These are phyloP conservation scores for Gadopsis bispinosus DNA, from an alignment of 2,797 vertebrate species.

Conservation along the genomic window DNA sequence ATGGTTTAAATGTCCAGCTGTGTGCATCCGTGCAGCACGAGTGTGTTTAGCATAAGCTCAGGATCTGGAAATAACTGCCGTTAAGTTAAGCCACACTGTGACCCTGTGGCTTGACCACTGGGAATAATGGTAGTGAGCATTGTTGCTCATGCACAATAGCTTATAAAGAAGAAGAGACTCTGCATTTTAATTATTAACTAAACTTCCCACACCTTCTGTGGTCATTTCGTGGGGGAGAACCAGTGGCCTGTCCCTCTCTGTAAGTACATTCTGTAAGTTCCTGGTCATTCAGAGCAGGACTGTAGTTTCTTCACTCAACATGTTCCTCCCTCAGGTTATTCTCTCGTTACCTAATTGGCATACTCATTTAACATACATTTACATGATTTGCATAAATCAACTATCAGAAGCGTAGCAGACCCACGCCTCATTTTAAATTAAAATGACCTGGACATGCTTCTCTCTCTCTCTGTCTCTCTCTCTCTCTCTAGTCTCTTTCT, in stretches of 20 bases:
- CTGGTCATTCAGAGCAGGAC: constrained; percentile 29
- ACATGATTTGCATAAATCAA: constrained; percentile 57
- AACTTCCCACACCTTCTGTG: background rate
- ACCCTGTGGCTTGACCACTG: constrained; percentile 4
- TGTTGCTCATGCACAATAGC: background rate
- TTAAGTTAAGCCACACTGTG: constrained; percentile 1
- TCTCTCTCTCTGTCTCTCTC: constrained; percentile 1
- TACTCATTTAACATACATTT: constrained; percentile 59
- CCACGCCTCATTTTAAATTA: constrained; percentile 49
- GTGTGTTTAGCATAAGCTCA: background rate
- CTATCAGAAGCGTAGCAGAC: constrained; percentile 39
- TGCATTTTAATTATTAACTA: background rate
- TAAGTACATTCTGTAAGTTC: constrained; percentile 7
- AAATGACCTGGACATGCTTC: constrained; percentile 39
- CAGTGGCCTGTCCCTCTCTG: background rate
- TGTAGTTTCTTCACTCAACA: constrained; percentile 22
- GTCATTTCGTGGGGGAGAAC: background rate
- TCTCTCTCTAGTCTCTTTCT: constrained; percentile 9
- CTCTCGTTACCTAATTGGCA: constrained; percentile 45
- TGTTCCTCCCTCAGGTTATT: constrained; percentile 36
- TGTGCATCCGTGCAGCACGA: background rate
- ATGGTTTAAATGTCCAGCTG: background rate
- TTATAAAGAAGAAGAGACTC: background rate
- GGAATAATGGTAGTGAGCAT: background rate
- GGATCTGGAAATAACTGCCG: background rate